Percentiles rank a stretch among this genome's conserved stretches.
Evolutionary conservation across 2,797 vertebrate genomes (phyloP).

Genomic region (Hapalemur alaotrensis): DNA sequence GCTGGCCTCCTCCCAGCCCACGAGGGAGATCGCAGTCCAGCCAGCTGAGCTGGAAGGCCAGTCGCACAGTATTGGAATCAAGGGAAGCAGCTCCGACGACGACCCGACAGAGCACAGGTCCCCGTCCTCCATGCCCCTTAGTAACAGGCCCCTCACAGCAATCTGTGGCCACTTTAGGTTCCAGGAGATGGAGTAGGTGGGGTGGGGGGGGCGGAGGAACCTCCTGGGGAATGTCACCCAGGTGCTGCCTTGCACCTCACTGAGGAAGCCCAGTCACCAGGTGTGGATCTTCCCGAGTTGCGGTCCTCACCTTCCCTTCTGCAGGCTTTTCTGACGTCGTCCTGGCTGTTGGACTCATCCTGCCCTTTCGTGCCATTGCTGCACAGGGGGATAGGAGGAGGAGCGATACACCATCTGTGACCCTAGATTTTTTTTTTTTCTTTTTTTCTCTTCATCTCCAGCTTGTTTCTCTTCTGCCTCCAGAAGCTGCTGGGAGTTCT

Average conservation of each 20-base stretch:
- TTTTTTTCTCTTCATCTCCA: not conserved
- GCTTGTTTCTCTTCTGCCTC: not conserved
- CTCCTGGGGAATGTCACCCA: not conserved
- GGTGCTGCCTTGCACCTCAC: not conserved
- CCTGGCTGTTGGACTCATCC: not conserved
- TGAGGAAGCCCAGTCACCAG: not conserved
- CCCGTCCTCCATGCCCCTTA: fast-evolving
- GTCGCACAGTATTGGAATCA: not conserved
- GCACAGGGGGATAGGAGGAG: not conserved
- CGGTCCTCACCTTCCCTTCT: not conserved
- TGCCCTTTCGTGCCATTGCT: not conserved
- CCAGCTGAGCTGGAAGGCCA: too few relatives aligned
- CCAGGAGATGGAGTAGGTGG: not conserved
- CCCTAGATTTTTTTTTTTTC: not conserved
- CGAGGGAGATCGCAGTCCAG: not conserved
- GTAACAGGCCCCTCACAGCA: not conserved
- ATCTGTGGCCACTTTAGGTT: not conserved
- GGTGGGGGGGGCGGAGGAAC: not conserved
- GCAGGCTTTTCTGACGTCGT: not conserved
- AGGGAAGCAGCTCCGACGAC: not conserved
- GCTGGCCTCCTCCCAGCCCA: not conserved
- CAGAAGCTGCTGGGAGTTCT: not conserved
- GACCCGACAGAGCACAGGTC: not conserved
- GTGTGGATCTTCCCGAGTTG: not conserved
- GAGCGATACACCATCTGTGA: not conserved